Conservation (phyloP, 1,140 invertebrate genomes). For the Heliconius eleuchia region DNA sequence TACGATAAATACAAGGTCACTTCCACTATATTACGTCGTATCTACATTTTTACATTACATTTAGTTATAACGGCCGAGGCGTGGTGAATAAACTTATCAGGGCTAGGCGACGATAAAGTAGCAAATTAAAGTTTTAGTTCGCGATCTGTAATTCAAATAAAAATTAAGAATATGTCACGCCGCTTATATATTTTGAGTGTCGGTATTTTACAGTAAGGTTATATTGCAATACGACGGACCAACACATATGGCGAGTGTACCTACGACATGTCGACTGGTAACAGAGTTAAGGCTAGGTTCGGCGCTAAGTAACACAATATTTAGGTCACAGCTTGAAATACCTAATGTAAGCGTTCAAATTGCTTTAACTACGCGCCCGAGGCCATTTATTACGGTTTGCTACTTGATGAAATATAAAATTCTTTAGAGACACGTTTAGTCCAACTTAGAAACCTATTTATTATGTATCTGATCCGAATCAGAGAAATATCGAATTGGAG, state of each 20-base stretch:
- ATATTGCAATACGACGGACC: not conserved
- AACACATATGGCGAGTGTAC: slow-evolving; percentile 21
- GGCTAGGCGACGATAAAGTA: slow-evolving; percentile 25
- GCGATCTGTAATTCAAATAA: slow-evolving; percentile 15
- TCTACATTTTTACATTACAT: slow-evolving; percentile 27
- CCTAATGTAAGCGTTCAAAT: slow-evolving; percentile 54
- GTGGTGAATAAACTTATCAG: slow-evolving; percentile 40
- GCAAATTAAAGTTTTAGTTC: slow-evolving; percentile 23
- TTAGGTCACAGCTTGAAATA: slow-evolving; percentile 50
- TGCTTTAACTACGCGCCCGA: slow-evolving; percentile 53
- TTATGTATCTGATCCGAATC: not conserved
- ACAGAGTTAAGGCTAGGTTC: slow-evolving; percentile 40
- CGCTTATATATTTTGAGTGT: slow-evolving; percentile 11
- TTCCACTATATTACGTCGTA: slow-evolving; percentile 48
- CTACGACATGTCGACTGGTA: slow-evolving; percentile 33
- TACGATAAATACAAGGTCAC: slow-evolving; percentile 66
- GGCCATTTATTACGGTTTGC: slow-evolving; percentile 45
- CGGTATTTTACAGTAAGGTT: not conserved
- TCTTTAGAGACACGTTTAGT: slow-evolving; percentile 19
- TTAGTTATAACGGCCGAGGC: slow-evolving; percentile 21
- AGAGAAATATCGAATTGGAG: not conserved
- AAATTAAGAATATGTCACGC: slow-evolving; percentile 6
- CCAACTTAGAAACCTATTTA: slow-evolving; percentile 3
- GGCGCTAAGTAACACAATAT: slow-evolving; percentile 45
- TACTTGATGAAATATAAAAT: slow-evolving; percentile 39